These are phyloP conservation scores for Silurus glanis DNA, from an alignment of 2,113 vertebrate genomes.

Conservation along the genomic window DNA sequence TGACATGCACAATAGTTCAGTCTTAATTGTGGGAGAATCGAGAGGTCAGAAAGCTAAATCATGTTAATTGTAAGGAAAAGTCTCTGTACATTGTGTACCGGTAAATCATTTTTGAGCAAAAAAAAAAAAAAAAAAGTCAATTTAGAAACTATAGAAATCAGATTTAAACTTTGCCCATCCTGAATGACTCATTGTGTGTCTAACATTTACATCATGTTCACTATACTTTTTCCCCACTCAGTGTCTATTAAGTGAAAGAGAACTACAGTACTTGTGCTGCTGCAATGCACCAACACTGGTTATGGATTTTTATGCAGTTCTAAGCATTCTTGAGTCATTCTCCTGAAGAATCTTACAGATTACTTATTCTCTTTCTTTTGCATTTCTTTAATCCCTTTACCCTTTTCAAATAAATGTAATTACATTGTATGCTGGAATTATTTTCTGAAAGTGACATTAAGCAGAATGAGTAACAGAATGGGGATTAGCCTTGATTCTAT, in stretches of 20 bases:
- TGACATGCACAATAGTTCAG: neutral
- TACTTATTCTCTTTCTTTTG: conserved; percentile 1
- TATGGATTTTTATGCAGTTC: neutral
- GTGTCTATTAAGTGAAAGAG: neutral
- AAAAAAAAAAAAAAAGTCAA: neutral
- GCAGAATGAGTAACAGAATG: conserved; percentile 21
- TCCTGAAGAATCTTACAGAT: conserved; percentile 16
- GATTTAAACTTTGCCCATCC: neutral
- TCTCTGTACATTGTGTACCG: neutral
- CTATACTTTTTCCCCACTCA: neutral
- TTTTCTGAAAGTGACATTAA: conserved; percentile 34
- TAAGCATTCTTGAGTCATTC: conserved; percentile 16
- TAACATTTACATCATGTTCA: conserved; percentile 5
- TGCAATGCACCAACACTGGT: neutral
- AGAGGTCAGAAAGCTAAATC: neutral
- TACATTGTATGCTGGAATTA: conserved; percentile 16
- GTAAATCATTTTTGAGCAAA: neutral
- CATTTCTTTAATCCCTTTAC: conserved; percentile 32
- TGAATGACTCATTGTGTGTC: neutral
- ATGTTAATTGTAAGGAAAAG: neutral
- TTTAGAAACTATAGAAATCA: neutral
- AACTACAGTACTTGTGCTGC: neutral
- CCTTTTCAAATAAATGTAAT: conserved; percentile 11
- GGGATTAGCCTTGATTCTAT: neutral
- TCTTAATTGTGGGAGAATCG: neutral